phyloP scores from a whole-genome alignment of 1,140 invertebrate genomes.

The Bicyclus anynana region DNA sequence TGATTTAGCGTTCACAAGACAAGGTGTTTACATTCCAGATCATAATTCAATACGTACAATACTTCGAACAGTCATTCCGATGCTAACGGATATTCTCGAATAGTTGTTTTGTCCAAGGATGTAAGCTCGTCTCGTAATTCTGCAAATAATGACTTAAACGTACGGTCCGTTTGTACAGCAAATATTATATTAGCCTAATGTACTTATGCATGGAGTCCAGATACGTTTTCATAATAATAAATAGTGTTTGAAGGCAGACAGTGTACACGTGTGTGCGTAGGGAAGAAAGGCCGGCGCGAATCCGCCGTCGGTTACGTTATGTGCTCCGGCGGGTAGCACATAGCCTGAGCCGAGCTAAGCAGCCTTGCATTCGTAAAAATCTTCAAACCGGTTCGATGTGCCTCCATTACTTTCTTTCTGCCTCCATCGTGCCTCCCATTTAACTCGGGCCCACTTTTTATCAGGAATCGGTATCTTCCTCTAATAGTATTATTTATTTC shows the following conservation, averaged over 20 bases:
- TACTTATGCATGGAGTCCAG: slow-evolving; percentile 51
- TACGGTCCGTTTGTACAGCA: slow-evolving; percentile 46
- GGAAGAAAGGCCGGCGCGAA: slow-evolving; percentile 65
- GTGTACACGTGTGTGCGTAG: slow-evolving; percentile 37
- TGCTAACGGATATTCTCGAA: slow-evolving; percentile 35
- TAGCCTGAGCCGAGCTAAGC: slow-evolving; percentile 53
- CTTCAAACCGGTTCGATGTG: slow-evolving; percentile 73
- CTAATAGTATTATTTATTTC: slow-evolving; percentile 77
- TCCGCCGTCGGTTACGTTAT: slow-evolving; percentile 66
- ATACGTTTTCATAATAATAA: slow-evolving; percentile 66
- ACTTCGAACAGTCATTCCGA: slow-evolving; percentile 32
- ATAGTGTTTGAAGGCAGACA: slow-evolving; percentile 40
- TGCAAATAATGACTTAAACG: slow-evolving; percentile 52
- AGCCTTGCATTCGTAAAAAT: slow-evolving; percentile 77
- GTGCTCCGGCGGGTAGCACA: slow-evolving; percentile 61
- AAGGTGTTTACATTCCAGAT: slow-evolving; percentile 38
- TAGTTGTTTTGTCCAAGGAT: slow-evolving; percentile 52
- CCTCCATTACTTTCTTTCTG: slow-evolving; percentile 77
- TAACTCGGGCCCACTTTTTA: slow-evolving; percentile 76
- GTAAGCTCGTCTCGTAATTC: slow-evolving; percentile 44
- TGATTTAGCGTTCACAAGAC: slow-evolving; percentile 33
- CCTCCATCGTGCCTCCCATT: slow-evolving; percentile 72
- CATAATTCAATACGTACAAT: slow-evolving; percentile 25
- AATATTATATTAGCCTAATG: slow-evolving; percentile 63
- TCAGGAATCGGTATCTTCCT: slow-evolving; percentile 75